Base-by-base conservation (phyloP, 2,113 vertebrate genomes). In the Platycercus adscitus region DNA sequence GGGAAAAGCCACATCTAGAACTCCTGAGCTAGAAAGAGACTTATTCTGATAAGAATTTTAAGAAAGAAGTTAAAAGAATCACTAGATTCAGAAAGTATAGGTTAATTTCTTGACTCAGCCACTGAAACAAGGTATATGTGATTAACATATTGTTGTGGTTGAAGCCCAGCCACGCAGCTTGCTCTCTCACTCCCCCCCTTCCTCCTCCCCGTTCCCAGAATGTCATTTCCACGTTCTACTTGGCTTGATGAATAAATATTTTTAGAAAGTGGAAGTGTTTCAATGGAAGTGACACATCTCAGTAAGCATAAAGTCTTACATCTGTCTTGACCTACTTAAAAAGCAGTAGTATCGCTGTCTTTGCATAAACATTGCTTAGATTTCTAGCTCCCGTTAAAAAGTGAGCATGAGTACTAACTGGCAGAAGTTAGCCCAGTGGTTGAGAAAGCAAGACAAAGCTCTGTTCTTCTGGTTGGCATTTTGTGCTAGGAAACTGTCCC, bases 41-140 rank as follows among this genome's bases (percentile, higher is more conserved):
- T 75, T 86, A 29, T 37, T 68, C 39, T 69, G 44, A 9, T 37
- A 20, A 78, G 58, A 26, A 10, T 73, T 60, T 52, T 47, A 64
- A 64, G 43, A 43, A 63, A 77, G 24, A 44, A 63, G 41, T 56
- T 56, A 75, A 47, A 46, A 50, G 15, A 47, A 21, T 71, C n/a
- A 43, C 12, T 76, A n/a, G 16, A 58, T 79, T 66, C 28, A 39
- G 33, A 76, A 87, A 47, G 4, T 25, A 29, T 9, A 58, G 4
- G 9, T 64, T 58, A 19, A 12, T 66, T 70, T n/a, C 16, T 55
- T 31, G 1, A 39, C 17, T 81, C 35, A 68, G 33, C 5, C 64
- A 69, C 25, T 0, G 3, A 52, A 86, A 71, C 0, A 2, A 2
- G 29, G 13, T 37, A 21, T 20, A n/a, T 0, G 1, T 4, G 37